Evolutionary conservation across 53 echinoderm and acorn worm species (phyloP).

Genomic region (Stichopus horrens): DNA sequence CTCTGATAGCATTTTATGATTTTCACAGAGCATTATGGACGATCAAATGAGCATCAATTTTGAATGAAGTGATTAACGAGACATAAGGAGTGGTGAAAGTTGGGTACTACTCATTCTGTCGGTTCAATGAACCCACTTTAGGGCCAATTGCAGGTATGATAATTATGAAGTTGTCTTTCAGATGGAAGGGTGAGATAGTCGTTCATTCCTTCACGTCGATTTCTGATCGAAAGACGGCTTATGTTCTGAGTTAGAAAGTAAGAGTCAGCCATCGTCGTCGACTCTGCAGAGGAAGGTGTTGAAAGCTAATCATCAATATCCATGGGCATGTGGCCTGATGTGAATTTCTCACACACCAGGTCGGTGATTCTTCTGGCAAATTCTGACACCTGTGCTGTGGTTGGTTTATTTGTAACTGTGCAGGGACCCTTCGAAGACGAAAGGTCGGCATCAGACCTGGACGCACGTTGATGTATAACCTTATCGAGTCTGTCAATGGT

Average conservation of each 20-base stretch:
- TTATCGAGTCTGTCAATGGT: no score
- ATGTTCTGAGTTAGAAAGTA: no score
- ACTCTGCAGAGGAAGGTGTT: not conserved
- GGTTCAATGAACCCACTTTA: constrained; percentile 36
- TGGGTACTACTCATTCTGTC: not conserved
- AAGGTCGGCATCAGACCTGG: no score
- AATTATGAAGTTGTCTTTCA: constrained; percentile 4
- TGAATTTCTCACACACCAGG: not conserved
- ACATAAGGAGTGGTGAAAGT: not conserved
- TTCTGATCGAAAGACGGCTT: not conserved
- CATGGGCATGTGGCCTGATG: constrained; percentile 14
- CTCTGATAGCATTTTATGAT: not conserved
- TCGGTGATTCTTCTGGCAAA: not conserved
- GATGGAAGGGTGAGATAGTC: not conserved
- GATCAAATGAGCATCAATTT: constrained; percentile 39
- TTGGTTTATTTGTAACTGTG: no score
- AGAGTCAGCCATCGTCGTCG: no score
- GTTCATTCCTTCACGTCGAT: not conserved
- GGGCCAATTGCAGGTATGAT: not conserved
- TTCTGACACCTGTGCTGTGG: not conserved
- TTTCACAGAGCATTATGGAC: constrained; percentile 35
- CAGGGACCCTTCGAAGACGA: no score
- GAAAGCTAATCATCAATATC: constrained; percentile 38
- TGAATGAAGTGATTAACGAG: constrained; percentile 17
- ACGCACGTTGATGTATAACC: no score